Evolutionary conservation across 2,888 invertebrate genomes (phyloP).

Genomic region (Cancer borealis): DNA sequence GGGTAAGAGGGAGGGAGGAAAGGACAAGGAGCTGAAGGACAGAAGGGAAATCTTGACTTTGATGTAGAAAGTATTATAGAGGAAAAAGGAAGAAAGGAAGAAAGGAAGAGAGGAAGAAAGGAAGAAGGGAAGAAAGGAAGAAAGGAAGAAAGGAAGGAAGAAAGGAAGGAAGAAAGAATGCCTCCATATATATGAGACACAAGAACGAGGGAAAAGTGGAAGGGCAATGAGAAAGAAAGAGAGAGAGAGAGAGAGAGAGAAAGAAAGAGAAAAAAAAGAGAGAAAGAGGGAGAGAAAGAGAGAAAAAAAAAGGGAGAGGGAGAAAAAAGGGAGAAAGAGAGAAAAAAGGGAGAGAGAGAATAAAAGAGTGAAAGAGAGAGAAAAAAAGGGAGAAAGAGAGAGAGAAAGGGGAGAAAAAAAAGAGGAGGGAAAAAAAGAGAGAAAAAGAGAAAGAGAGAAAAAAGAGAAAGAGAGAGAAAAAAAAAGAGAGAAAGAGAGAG

Average conservation of each 20-base stretch:
- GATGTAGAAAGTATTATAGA: no score
- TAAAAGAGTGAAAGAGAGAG: neutral
- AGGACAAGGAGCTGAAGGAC: no score
- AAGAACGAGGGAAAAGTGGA: neutral
- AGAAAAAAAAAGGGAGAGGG: neutral
- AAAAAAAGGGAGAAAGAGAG: neutral
- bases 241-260: neutral
- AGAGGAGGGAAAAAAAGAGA: neutral
- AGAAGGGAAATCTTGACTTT: no score
- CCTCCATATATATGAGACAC: no score
- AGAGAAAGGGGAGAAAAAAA: neutral
- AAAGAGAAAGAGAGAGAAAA: neutral
- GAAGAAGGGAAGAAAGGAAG: no score
- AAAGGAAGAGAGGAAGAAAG: neutral
- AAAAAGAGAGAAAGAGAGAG: neutral
- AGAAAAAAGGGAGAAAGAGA: neutral
- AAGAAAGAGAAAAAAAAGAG: neutral
- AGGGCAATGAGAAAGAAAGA: neutral
- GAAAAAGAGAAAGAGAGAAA: neutral
- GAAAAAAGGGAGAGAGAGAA: neutral
- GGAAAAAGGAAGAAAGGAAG: neutral
- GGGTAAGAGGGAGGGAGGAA: no score
- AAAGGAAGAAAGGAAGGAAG: neutral
- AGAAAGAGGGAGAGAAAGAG: neutral
- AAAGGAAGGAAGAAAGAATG: neutral